Evolutionary conservation across 2,113 vertebrate genomes (phyloP).

Genomic region (Callaeas wilsoni): DNA sequence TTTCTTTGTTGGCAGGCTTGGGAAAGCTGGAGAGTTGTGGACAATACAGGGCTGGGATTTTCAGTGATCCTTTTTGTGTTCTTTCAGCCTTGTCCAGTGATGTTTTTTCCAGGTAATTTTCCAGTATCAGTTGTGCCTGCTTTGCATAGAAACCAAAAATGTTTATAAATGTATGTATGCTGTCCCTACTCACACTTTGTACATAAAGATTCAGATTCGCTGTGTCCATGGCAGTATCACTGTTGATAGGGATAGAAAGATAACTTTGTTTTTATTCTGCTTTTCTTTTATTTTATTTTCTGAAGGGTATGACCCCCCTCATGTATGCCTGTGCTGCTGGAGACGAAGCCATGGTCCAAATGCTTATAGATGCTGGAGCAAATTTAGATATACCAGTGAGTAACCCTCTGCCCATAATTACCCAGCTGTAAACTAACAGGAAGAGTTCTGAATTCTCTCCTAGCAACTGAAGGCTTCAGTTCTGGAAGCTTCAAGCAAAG

Average conservation of each 20-base stretch:
- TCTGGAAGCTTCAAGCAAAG: background rate
- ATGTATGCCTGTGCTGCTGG: constrained; percentile 97
- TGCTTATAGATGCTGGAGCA: constrained; percentile 95
- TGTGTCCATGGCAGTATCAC: background rate
- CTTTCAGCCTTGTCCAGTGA: background rate
- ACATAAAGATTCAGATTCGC: accelerated
- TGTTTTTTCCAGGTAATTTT: background rate
- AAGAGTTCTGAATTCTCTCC: background rate
- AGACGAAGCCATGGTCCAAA: constrained; percentile 97
- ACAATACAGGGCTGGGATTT: background rate
- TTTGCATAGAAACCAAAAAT: background rate
- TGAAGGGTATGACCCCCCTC: constrained; percentile 92
- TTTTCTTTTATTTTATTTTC: background rate
- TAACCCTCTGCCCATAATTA: background rate
- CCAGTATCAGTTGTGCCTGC: background rate
- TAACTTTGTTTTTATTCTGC: background rate
- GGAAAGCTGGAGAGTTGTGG: background rate
- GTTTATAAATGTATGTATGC: accelerated
- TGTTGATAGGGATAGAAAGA: background rate
- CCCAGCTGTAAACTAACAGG: background rate
- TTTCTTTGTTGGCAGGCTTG: background rate
- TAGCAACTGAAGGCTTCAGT: background rate
- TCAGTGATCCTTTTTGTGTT: background rate
- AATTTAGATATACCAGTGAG: constrained; percentile 83
- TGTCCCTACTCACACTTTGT: background rate